Evolutionary conservation across 2,888 invertebrate genomes (phyloP).

Genomic region (Julus scandinavius): DNA sequence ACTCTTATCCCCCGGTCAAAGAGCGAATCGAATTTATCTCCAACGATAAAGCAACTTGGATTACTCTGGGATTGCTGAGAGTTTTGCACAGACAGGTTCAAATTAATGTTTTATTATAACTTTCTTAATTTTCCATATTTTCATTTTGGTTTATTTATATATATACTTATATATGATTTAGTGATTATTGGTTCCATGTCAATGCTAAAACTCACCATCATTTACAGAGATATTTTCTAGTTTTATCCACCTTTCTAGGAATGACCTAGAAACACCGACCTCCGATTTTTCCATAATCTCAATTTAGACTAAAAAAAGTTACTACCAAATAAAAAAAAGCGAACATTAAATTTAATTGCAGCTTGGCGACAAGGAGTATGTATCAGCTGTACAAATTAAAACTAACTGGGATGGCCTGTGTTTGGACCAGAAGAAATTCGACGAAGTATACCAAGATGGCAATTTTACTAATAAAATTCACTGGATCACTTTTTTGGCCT

Average conservation of each 20-base stretch:
- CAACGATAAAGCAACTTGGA: constrained; percentile 74
- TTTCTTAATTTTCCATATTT: background rate
- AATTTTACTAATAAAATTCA: constrained; percentile 76
- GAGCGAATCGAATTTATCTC: constrained; percentile 79
- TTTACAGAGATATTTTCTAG: background rate
- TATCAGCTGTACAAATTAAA: constrained; percentile 52
- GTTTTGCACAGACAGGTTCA: constrained; percentile 80
- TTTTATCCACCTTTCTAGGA: background rate
- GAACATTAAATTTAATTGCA: constrained; percentile 50
- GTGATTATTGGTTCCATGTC: too few relatives aligned
- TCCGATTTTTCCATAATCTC: background rate
- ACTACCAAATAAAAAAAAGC: background rate
- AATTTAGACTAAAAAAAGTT: constrained; percentile 6
- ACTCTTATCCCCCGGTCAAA: constrained; percentile 84
- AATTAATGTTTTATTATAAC: too few relatives aligned
- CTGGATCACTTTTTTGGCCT: constrained; percentile 78
- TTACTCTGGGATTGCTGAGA: constrained; percentile 82
- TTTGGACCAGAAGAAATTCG: constrained; percentile 72
- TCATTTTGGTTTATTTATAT: too few relatives aligned
- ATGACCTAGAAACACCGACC: background rate
- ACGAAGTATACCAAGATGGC: constrained; percentile 77
- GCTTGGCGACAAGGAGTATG: constrained; percentile 56
- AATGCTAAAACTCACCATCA: too few relatives aligned
- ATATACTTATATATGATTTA: too few relatives aligned
- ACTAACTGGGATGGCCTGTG: constrained; percentile 66